A percentile compares a stretch with the other conserved stretches of the same genome.
phyloP scores from a whole-genome alignment of 2,888 invertebrate species.

The Dichetophora obliterata region DNA sequence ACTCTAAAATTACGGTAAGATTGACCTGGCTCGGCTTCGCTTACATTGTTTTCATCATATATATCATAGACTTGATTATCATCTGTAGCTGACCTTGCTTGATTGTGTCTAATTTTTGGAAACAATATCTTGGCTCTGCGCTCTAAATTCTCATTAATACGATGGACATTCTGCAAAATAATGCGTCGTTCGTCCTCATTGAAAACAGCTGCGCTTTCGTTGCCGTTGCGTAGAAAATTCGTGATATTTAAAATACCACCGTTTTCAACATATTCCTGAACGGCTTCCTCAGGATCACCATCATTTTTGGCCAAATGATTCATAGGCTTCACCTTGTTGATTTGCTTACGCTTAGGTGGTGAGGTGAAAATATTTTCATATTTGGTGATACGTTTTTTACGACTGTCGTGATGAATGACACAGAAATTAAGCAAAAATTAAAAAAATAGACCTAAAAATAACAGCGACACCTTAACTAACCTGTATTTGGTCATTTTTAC shows the following conservation, averaged over 20 bases:
- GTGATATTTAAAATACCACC: constrained; percentile 42
- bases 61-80: constrained; percentile 27
- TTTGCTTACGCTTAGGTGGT: constrained; percentile 43
- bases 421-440: background rate
- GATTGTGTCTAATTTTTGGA: background rate
- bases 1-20: constrained; percentile 45
- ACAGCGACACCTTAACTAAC: background rate
- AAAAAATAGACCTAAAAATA: background rate
- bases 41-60: constrained; percentile 33
- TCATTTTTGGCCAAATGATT: constrained; percentile 46
- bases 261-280: constrained; percentile 39
- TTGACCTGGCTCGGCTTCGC: constrained; percentile 44
- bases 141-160: constrained; percentile 32
- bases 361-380: background rate
- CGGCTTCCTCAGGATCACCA: constrained; percentile 39
- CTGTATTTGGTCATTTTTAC: background rate
- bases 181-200: constrained; percentile 42
- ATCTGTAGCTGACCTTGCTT: background rate
- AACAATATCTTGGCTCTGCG: background rate
- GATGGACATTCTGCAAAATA: constrained; percentile 41
- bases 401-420: background rate
- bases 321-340: constrained; percentile 50
- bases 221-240: constrained; percentile 34
- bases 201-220: constrained; percentile 34
- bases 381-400: constrained; percentile 14